phyloP scores from a whole-genome alignment of 1,140 invertebrate species.

The Drosophila kurseongensis region DNA sequence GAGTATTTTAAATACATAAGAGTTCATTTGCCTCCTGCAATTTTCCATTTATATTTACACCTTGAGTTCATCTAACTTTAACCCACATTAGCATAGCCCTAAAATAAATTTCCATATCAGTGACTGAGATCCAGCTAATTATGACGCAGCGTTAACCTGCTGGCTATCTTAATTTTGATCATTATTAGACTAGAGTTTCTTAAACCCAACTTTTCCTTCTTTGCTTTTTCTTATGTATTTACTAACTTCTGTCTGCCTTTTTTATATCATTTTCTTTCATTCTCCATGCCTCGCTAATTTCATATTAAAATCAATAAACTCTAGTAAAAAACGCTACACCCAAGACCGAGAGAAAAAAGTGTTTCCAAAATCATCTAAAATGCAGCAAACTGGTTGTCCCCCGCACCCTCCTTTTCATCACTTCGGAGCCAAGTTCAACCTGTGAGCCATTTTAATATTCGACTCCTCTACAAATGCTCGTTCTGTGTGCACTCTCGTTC shows the following conservation, averaged over 20 bases:
- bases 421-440: constrained; percentile 22
- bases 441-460: constrained; percentile 49
- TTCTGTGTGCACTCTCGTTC: constrained; percentile 43
- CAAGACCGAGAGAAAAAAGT: constrained; percentile 22
- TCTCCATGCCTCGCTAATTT: constrained; percentile 50
- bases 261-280: constrained; percentile 12
- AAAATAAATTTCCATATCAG: constrained; percentile 24
- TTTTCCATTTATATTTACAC: not conserved
- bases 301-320: constrained; percentile 64
- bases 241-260: not conserved
- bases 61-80: constrained; percentile 23
- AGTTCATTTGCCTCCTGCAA: constrained; percentile 14
- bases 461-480: constrained; percentile 26
- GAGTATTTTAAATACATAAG: not conserved
- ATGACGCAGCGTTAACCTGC: constrained; percentile 14
- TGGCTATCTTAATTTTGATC: constrained; percentile 32
- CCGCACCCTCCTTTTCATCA: not conserved
- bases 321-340: constrained; percentile 26
- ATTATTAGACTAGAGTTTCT: constrained; percentile 13
- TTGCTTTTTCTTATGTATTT: not conserved
- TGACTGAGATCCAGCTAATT: constrained; percentile 20
- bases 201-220: not conserved
- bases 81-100: constrained; percentile 5
- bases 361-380: constrained; percentile 33
- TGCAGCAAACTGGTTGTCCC: constrained; percentile 51